Conservation (phyloP, 1,140 invertebrate species). For the Oreohelix idahoensis region DNA sequence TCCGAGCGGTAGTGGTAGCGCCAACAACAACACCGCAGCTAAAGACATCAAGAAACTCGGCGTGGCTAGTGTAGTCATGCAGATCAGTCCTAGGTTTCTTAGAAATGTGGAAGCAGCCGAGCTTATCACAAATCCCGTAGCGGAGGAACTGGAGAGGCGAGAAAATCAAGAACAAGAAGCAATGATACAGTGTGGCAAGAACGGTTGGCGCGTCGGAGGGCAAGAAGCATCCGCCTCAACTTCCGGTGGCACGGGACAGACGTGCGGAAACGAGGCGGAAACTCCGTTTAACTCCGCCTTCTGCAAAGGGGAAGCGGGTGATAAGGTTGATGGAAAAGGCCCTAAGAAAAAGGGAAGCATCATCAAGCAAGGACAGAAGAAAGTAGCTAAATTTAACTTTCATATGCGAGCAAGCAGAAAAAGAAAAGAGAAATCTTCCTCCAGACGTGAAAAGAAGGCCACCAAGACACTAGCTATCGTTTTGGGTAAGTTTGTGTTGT, state of each 20-base stretch:
- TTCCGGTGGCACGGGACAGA: conserved; percentile 30
- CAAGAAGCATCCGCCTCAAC: conserved; percentile 32
- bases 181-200: conserved; percentile 12
- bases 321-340: background rate
- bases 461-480: conserved; percentile 99
- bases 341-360: conserved; percentile 24
- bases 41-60: conserved; percentile 64
- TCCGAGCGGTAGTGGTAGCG: conserved; percentile 79
- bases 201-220: conserved; percentile 35
- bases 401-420: conserved; percentile 68
- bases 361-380: conserved; percentile 51
- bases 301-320: conserved; percentile 6
- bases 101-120: conserved; percentile 67
- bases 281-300: conserved; percentile 49
- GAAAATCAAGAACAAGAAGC: conserved; percentile 22
- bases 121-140: conserved; percentile 62
- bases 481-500: too few relatives aligned
- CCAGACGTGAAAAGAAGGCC: conserved; percentile 96
- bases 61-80: background rate
- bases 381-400: conserved; percentile 82
- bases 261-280: conserved; percentile 51
- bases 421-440: conserved; percentile 84
- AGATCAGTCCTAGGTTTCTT: background rate
- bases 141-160: conserved; percentile 44
- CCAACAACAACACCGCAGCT: conserved; percentile 68